Evolutionary conservation across 2,888 invertebrate species (phyloP).

Genomic region (Oxycera nigricornis): DNA sequence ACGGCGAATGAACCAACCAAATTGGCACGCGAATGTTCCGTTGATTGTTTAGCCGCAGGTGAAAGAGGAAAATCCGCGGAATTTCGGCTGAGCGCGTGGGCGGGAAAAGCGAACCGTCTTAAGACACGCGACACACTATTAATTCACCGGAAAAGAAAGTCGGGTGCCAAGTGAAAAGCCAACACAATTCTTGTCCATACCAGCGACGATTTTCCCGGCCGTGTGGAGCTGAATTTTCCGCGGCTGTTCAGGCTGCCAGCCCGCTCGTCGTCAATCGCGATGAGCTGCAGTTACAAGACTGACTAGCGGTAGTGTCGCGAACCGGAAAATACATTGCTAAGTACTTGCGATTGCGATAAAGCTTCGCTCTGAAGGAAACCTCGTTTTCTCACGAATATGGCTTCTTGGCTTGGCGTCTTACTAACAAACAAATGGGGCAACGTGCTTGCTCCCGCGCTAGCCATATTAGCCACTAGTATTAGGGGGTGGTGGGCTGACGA

Average conservation of each 20-base stretch:
- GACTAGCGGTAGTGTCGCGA: background rate
- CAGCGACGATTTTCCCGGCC: background rate
- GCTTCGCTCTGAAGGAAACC: conserved; percentile 7
- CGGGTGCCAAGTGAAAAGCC: background rate
- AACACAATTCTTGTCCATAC: background rate
- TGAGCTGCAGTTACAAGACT: conserved; percentile 7
- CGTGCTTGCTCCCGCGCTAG: background rate
- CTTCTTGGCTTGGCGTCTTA: no score
- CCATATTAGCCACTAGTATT: background rate
- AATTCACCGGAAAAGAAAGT: background rate
- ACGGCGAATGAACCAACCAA: no score
- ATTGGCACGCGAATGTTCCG: background rate
- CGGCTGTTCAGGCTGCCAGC: background rate
- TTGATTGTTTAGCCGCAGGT: background rate
- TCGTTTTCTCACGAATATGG: conserved; percentile 22
- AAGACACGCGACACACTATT: background rate
- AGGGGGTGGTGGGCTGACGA: background rate
- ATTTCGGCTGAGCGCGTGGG: background rate
- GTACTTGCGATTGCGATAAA: background rate
- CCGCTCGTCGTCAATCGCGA: conserved; percentile 1
- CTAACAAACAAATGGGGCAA: background rate
- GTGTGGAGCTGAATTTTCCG: background rate
- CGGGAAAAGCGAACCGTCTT: background rate
- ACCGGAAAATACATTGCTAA: conserved; percentile 1
- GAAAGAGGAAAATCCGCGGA: background rate